Evolutionary conservation across 1,140 invertebrate species (phyloP).

Genomic region (Phenacoccus solenopsis): DNA sequence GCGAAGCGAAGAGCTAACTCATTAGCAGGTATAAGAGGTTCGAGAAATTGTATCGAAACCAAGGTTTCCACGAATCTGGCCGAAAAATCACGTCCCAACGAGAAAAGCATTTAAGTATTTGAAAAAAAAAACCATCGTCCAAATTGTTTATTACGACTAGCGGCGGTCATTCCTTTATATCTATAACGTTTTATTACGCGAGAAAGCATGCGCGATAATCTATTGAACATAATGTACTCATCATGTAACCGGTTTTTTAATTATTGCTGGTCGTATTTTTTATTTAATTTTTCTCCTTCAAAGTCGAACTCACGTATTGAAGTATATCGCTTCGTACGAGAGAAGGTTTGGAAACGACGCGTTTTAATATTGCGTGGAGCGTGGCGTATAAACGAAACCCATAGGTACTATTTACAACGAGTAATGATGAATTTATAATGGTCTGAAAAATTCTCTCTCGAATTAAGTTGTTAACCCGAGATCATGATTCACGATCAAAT

Average conservation of each 20-base stretch:
- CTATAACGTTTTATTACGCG: background rate
- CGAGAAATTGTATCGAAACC: no score
- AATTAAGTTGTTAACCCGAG: background rate
- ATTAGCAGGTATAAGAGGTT: no score
- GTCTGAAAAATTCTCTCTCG: background rate
- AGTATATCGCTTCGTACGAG: no score
- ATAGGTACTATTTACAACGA: background rate
- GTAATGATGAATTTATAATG: background rate
- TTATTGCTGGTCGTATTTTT: background rate
- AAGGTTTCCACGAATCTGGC: no score
- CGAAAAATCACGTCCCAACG: no score
- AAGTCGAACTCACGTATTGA: background rate
- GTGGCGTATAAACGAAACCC: background rate
- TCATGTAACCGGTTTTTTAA: conserved; percentile 2
- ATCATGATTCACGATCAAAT: conserved; percentile 2
- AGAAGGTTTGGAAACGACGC: background rate
- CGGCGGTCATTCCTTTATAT: background rate
- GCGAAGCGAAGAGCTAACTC: no score
- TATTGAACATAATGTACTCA: conserved; percentile 3
- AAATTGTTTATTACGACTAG: background rate
- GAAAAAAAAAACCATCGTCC: background rate
- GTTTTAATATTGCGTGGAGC: background rate
- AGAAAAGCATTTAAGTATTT: background rate
- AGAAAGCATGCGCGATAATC: background rate
- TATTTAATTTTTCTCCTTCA: background rate